Base-by-base conservation (phyloP, 2,888 invertebrate species). In the Linnaemya vulpina region DNA sequence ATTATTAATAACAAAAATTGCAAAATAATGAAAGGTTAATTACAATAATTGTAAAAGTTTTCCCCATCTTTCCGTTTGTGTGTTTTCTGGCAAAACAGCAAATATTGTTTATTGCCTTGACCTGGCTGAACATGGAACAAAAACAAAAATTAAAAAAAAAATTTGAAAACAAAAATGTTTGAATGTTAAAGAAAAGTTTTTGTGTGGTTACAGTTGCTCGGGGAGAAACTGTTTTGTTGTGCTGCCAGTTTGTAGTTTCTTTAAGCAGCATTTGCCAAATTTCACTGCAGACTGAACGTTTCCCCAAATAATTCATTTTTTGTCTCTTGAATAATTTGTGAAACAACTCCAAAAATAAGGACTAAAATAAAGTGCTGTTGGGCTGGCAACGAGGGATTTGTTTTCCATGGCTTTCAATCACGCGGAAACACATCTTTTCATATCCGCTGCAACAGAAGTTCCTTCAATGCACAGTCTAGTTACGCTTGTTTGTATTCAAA, bases 1-100 rank as follows among this genome's bases (percentile, higher is more conserved):
- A 51, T n/a, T 53, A 38, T 46, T 63, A 63, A 55, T 74, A 81
- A 75, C 22, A 53, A 70, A 75, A 46, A 81, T 62, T 62, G 62
- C 75, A 68, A 70, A 81, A 75, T 75, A 81, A 75, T 81, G 75
- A 35, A 75, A 75, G 75, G 53, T 75, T 81, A 81, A 75, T 81
- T 62, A 81, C 60, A 46, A 62, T 75, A 81, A 80, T 74, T 81
- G 51, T 20, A 25, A 73, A 81, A 74, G 74, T 68, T 81, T 63
- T 77, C 13, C 0, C 51, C 60, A 67, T 68, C 67, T 53, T 68
- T n/a, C 0, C 53, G 17, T 53, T 35, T 55, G 4, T 49, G 7
- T 9, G 43, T 25, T 46, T 62, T 30, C 30, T 30, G 2, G 30
- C 22, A 51, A 30, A 30, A 74, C 30, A 62, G 38, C 46, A 71